These are phyloP conservation scores for Phalanger gymnotis DNA, from an alignment of 2,797 vertebrate species.

Conservation along the genomic window DNA sequence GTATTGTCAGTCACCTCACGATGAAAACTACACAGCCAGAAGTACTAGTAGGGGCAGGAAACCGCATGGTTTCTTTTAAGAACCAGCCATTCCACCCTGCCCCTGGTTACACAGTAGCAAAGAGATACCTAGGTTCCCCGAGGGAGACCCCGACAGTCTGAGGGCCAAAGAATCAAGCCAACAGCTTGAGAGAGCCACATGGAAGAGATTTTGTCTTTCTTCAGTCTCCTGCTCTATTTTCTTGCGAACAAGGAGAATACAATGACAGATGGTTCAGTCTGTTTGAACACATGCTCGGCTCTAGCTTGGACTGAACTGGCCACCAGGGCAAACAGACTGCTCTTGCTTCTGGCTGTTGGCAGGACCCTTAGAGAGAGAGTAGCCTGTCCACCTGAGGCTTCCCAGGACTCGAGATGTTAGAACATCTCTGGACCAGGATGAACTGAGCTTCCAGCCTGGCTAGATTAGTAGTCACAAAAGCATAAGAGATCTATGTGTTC, in stretches of 20 bases:
- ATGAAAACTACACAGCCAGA: neutral
- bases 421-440: neutral
- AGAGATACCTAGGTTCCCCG: neutral
- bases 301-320: neutral
- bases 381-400: neutral
- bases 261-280: neutral
- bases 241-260: slow-evolving; percentile 17
- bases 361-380: neutral
- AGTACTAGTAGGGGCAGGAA: neutral
- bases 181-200: neutral
- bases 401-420: neutral
- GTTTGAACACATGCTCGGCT: neutral
- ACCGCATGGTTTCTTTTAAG: neutral
- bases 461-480: neutral
- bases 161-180: neutral
- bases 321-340: neutral
- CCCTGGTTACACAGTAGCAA: neutral
- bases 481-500: neutral
- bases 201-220: neutral
- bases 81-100: neutral
- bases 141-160: neutral
- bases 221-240: neutral
- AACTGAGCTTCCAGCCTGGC: neutral
- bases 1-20: neutral
- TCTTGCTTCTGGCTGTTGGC: neutral